These are phyloP conservation scores for Sympetrum striolatum DNA, from an alignment of 2,888 invertebrate species.

Conservation along the genomic window DNA sequence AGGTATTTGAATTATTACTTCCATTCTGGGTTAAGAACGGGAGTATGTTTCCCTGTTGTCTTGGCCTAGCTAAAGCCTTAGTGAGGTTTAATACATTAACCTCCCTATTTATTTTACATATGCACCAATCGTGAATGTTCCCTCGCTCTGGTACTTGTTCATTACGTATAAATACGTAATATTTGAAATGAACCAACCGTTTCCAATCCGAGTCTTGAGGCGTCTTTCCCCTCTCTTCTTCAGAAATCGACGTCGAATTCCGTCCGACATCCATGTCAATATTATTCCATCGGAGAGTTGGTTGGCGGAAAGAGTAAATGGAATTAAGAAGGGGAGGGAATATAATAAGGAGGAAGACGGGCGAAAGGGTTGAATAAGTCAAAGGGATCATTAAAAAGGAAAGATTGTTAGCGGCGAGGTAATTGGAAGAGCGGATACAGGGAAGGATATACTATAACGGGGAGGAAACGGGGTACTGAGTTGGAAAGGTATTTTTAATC, in stretches of 20 bases:
- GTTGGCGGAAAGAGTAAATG: neutral
- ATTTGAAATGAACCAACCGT: neutral
- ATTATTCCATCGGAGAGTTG: neutral
- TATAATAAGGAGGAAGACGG: neutral
- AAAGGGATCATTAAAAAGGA: neutral
- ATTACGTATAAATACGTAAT: too few relatives aligned
- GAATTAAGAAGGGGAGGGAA: neutral
- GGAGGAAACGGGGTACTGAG: too few relatives aligned
- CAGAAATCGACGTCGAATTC: neutral
- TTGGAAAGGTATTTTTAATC: neutral
- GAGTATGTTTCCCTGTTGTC: too few relatives aligned
- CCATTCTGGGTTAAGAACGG: too few relatives aligned
- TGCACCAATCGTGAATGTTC: too few relatives aligned
- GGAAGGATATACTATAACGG: neutral
- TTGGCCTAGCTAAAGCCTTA: too few relatives aligned
- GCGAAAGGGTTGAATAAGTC: neutral
- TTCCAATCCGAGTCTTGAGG: neutral
- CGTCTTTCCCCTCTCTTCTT: neutral
- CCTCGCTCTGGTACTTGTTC: too few relatives aligned
- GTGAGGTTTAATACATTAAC: too few relatives aligned
- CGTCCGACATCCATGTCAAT: neutral
- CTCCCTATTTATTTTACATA: too few relatives aligned
- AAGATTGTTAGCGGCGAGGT: neutral
- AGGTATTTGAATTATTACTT: too few relatives aligned
- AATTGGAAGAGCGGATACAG: neutral